phyloP scores from a whole-genome alignment of 2,797 vertebrate species.

The Lacerta bilineata region DNA sequence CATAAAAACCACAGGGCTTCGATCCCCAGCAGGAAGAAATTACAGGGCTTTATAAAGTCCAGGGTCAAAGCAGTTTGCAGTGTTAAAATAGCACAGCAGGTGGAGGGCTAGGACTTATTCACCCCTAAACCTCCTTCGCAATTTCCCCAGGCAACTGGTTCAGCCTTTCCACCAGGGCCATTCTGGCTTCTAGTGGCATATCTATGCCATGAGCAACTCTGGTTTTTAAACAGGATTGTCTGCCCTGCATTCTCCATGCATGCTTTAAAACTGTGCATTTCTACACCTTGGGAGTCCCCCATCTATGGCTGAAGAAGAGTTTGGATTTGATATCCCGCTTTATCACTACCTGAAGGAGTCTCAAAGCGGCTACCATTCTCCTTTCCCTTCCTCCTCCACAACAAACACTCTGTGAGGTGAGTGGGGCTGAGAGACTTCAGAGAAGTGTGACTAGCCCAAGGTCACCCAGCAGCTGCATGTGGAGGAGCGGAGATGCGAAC shows the following conservation, averaged over 20 bases:
- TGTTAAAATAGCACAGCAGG: neutral
- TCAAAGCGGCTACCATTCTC: too few species aligned
- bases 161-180: accelerated
- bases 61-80: accelerated
- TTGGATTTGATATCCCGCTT: too few species aligned
- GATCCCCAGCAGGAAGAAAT: accelerated
- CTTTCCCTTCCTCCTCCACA: too few species aligned
- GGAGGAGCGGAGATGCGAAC: too few species aligned
- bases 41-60: conserved; percentile 26
- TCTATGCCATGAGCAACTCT: neutral
- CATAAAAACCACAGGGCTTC: neutral
- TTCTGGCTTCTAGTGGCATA: neutral
- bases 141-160: neutral
- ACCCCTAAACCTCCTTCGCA: neutral
- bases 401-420: too few species aligned
- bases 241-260: neutral
- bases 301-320: too few species aligned
- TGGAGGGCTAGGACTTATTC: neutral
- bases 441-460: too few species aligned
- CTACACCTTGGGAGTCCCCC: neutral
- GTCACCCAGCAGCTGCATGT: too few species aligned
- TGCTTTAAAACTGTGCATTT: neutral
- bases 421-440: too few species aligned
- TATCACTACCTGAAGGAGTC: too few species aligned
- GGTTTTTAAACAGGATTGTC: neutral